Percentiles rank a stretch among this genome's conserved stretches.
Evolutionary conservation across 2,113 vertebrate species (phyloP).

Genomic region (Ictidomys tridecemlineatus): DNA sequence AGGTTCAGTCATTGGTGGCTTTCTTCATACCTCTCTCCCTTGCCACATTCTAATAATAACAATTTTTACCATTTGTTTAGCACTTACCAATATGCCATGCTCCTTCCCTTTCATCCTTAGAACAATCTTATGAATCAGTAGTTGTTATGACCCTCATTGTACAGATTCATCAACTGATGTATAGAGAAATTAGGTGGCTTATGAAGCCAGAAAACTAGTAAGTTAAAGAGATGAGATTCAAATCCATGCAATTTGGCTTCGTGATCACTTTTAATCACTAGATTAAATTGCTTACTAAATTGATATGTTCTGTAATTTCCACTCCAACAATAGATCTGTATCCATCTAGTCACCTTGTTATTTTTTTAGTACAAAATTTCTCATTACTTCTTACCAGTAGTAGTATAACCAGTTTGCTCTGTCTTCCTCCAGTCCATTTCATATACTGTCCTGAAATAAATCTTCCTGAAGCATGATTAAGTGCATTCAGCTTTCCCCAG

Average conservation of each 20-base stretch:
- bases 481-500: background rate
- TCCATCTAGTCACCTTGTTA: background rate
- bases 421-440: background rate
- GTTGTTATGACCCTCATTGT: background rate
- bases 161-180: background rate
- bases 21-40: background rate
- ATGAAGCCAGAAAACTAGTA: background rate
- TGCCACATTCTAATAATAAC: background rate
- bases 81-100: background rate
- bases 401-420: background rate
- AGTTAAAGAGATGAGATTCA: conserved; percentile 5
- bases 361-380: background rate
- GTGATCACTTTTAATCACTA: background rate
- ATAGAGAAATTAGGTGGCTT: conserved; percentile 26
- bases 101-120: background rate
- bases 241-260: background rate
- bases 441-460: background rate
- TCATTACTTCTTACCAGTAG: background rate
- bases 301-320: background rate
- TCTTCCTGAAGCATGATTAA: background rate
- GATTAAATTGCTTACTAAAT: background rate
- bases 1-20: background rate
- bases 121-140: background rate
- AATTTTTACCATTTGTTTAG: conserved; percentile 13
- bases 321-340: background rate